These are phyloP conservation scores for Agapornis roseicollis DNA, from an alignment of 2,113 vertebrate genomes.

Conservation along the genomic window DNA sequence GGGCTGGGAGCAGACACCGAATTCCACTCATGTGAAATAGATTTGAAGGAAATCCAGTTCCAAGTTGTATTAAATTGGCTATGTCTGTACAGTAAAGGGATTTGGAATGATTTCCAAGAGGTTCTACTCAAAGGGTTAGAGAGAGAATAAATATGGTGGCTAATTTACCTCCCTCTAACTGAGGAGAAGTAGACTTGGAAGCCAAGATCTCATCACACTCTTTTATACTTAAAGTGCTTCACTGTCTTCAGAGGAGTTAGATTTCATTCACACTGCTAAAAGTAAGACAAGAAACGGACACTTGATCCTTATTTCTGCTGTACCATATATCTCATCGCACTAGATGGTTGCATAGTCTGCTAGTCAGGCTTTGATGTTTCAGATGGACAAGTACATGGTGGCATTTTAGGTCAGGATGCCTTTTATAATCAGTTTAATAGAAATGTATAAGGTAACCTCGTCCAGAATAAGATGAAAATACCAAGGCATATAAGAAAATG, in stretches of 20 bases:
- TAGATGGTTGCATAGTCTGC: neutral
- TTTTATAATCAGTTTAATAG: slow-evolving; percentile 22
- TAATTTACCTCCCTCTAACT: neutral
- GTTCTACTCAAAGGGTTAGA: neutral
- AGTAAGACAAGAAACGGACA: slow-evolving; percentile 25
- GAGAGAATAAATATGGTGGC: neutral
- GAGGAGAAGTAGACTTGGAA: neutral
- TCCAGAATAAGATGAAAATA: slow-evolving; percentile 15
- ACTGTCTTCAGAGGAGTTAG: slow-evolving; percentile 9
- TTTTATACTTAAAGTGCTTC: neutral
- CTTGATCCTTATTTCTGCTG: slow-evolving; percentile 27
- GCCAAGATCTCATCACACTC: neutral
- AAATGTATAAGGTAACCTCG: neutral
- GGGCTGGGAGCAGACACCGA: neutral
- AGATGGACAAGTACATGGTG: neutral
- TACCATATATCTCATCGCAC: neutral
- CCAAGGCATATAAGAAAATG: neutral
- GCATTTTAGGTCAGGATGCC: neutral
- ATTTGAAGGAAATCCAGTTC: neutral
- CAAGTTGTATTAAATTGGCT: neutral
- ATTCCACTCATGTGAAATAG: neutral
- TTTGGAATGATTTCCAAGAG: neutral
- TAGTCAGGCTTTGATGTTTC: slow-evolving; percentile 40
- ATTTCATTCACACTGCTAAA: neutral
- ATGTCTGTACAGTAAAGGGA: neutral